phyloP scores from a whole-genome alignment of 1,140 invertebrate species.

The Calephelis nemesis region DNA sequence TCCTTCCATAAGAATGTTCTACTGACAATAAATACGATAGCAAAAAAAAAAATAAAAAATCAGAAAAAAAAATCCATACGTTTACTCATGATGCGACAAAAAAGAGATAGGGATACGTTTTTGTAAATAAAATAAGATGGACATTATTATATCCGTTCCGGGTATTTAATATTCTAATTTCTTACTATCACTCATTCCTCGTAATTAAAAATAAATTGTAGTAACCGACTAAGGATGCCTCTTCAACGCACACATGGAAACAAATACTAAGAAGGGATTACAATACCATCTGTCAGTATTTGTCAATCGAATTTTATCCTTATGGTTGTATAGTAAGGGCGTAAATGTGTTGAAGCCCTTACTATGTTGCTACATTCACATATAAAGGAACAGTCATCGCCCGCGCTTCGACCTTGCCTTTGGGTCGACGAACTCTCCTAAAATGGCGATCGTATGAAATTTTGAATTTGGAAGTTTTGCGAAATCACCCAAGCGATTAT shows the following conservation, averaged over 20 bases:
- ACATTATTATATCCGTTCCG: too few species aligned
- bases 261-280: slow-evolving; percentile 29
- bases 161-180: background rate
- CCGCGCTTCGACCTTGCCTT: slow-evolving; percentile 65
- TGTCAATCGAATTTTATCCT: slow-evolving; percentile 30
- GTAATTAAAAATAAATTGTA: slow-evolving; percentile 7
- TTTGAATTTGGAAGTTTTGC: slow-evolving; percentile 33
- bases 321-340: slow-evolving; percentile 29
- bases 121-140: too few species aligned
- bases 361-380: slow-evolving; percentile 35
- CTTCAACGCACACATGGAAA: slow-evolving; percentile 2
- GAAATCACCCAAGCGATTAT: slow-evolving; percentile 19
- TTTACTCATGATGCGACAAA: too few species aligned
- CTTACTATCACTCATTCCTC: background rate
- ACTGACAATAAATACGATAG: too few species aligned
- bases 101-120: too few species aligned
- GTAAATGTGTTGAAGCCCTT: slow-evolving; percentile 26
- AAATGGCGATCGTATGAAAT: slow-evolving; percentile 48
- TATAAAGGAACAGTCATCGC: slow-evolving; percentile 46
- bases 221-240: slow-evolving; percentile 4
- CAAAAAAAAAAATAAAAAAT: too few species aligned
- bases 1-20: too few species aligned
- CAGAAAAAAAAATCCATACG: too few species aligned
- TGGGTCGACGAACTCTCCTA: slow-evolving; percentile 59
- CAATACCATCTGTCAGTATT: slow-evolving; percentile 36